A percentile compares a stretch with the other conserved stretches of the same genome.
Evolutionary conservation across 2,888 invertebrate species (phyloP).

Genomic region (Aethes cnicana): DNA sequence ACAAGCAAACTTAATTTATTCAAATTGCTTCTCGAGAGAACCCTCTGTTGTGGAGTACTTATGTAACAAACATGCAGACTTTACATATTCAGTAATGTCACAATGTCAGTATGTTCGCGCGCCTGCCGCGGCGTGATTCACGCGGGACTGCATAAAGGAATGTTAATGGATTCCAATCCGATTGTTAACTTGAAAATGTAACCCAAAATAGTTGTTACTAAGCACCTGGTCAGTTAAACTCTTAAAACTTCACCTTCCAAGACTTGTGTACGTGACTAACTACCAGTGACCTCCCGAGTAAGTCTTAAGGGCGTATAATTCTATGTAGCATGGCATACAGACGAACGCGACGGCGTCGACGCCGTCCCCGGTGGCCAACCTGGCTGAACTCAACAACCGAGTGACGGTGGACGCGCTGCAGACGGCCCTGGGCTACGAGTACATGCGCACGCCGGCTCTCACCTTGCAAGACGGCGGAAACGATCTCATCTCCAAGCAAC

Average conservation of each 20-base stretch:
- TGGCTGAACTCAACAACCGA: constrained; percentile 87
- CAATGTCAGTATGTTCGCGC: constrained; percentile 40
- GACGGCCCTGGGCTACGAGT: constrained; percentile 92
- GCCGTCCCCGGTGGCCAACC: constrained; percentile 91
- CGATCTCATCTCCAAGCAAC: constrained; percentile 87
- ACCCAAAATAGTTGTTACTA: background rate
- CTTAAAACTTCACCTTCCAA: background rate
- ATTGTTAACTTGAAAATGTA: constrained; percentile 10
- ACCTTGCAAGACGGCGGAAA: constrained; percentile 87
- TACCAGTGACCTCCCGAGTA: constrained; percentile 47
- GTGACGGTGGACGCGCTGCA: constrained; percentile 88
- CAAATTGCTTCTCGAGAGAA: background rate
- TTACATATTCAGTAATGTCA: constrained; percentile 56
- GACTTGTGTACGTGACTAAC: constrained; percentile 38
- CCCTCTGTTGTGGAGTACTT: constrained; percentile 11
- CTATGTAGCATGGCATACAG: constrained; percentile 88
- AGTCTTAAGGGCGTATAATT: constrained; percentile 72
- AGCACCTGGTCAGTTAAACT: background rate
- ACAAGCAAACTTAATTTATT: background rate
- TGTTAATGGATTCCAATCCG: constrained; percentile 27
- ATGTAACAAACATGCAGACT: constrained; percentile 17
- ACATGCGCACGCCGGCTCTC: constrained; percentile 87
- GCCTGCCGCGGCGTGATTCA: constrained; percentile 51
- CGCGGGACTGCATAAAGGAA: constrained; percentile 25
- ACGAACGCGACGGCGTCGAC: constrained; percentile 93